Evolutionary conservation across 2,797 vertebrate genomes (phyloP), one percentile per base, ranked within the genome.

Genomic region (Cetoscarus ocellatus): DNA sequence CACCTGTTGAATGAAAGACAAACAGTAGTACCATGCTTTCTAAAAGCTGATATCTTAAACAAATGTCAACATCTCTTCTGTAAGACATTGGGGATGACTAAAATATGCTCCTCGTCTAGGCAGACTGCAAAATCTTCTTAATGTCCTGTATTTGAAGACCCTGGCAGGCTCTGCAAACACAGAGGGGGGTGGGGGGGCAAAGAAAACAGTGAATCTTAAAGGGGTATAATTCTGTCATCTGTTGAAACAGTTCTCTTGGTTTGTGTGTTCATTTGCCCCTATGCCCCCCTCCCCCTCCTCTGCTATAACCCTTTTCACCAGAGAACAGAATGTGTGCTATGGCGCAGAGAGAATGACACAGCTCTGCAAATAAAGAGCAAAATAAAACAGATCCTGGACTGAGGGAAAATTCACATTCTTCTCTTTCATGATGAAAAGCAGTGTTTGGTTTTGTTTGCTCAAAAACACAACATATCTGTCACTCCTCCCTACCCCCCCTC

Each of bases 181-280:
- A 50, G 49, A 56, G 48, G 56, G 56, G 52, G 47, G 55, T 8
- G 36, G n/a, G 49, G 55, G 50, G 36, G 56, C 58, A 86, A 79
- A 61, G 54, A 61, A 83, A 85, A 73, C 75, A 72, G 36, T 48
- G 58, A 67, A 73, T 73, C 58, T 80, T 67, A 35, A 68, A 80
- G 83, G 56, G 75, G 73, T 84, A 68, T 76, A 61, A 78, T 75
- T 85, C 69, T 73, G 67, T 87, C 80, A 82, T 85, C 79, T 89
- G 87, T 73, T 87, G 62, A 82, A 86, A 82, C 71, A 77, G 62
- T 88, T 75, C 73, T 59, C 60, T 35, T 36, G 3, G 0, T 48
- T n/a, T 35, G 40, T 62, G 42, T 39, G 39, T 53, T 15, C 44
- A 36, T 56, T 38, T 14, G 7, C 6, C 54, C 27, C 61, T 61